A percentile compares a stretch with the other conserved stretches of the same genome.
These are phyloP conservation scores for Hoplodrina blanda DNA, from an alignment of 2,888 invertebrate species.

Conservation along the genomic window DNA sequence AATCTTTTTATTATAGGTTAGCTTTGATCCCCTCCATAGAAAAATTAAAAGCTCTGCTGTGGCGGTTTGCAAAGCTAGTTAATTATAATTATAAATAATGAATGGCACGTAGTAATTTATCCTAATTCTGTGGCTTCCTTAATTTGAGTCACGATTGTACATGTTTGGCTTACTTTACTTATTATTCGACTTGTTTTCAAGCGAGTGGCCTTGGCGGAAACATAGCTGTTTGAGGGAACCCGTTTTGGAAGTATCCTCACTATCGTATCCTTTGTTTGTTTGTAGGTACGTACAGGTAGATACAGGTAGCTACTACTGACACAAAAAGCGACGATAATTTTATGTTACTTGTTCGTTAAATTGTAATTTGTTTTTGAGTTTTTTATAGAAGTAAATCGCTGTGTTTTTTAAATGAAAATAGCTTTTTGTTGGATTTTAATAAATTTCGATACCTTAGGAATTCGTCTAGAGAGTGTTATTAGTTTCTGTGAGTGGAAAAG, in stretches of 20 bases:
- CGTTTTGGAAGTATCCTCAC: slow-evolving; percentile 42
- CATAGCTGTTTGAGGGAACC: slow-evolving; percentile 43
- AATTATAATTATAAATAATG: slow-evolving; percentile 42
- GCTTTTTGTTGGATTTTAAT: slow-evolving; percentile 11
- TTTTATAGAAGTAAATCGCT: slow-evolving; percentile 28
- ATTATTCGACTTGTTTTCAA: slow-evolving; percentile 43
- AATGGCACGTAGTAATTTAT: slow-evolving; percentile 31
- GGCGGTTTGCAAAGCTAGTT: slow-evolving; percentile 5
- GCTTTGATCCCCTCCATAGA: not conserved
- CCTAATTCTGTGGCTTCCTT: slow-evolving; percentile 48
- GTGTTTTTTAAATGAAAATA: slow-evolving; percentile 14
- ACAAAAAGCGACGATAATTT: slow-evolving; percentile 22
- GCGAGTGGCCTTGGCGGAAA: slow-evolving; percentile 33
- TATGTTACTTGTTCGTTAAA: slow-evolving; percentile 20
- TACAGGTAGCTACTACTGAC: slow-evolving; percentile 2
- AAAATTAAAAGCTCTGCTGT: slow-evolving; percentile 10
- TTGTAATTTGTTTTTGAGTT: slow-evolving; percentile 4
- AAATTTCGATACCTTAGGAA: slow-evolving; percentile 3
- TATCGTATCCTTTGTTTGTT: slow-evolving; percentile 45
- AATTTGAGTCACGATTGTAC: slow-evolving; percentile 51
- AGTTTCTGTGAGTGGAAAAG: not conserved
- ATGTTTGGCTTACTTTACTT: slow-evolving; percentile 52
- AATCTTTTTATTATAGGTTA: not conserved
- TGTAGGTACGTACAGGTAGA: not conserved
- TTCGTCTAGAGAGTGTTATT: not conserved